Base-by-base conservation (phyloP, 37 sponge, comb jelly and placozoan genomes). In the Halisarca cf. caerulea region DNA sequence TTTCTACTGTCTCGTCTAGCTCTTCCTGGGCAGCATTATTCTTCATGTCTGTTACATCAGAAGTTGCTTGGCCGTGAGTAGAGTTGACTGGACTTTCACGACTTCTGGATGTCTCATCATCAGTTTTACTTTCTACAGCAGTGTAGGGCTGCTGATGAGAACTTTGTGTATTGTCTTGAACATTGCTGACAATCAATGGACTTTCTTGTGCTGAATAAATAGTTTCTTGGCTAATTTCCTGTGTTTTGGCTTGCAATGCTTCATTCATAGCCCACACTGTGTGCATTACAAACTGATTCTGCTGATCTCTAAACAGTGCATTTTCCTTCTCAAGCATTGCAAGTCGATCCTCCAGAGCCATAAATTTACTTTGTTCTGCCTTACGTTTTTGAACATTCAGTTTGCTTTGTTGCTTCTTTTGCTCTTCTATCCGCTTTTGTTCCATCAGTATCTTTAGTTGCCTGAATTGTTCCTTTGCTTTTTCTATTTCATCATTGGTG, bases 31-130 rank as follows among this genome's bases (percentile, higher is more conserved):
- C 33, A 2, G 21, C 23, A 3, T 78, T 25, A 38, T 3, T 47
- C 53, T 73, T 18, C 14, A 32, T 14, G 5, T 82, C 82, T 80
- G 54, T 27, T 34, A 43, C 59, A 75, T 62, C 25, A 80, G 80
- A 17, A 54, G 41, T 40, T 17, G 32, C 74, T 78, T 82, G 59
- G 21, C 43, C 14, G 27, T 39, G 18, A 38, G 38, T 37, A 41
- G 36, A 21, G 75, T 23, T 5, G 3, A 37, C 28, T n/a, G 51
- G 11, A 25, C 51, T 36, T 39, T 43, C 58, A n/a, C n/a, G n/a
- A 79, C 43, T 35, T n/a, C 7, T 21, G 5, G 5, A 33, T 30
- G 36, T 74, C 17, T 43, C 78, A 74, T n/a, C 30, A 7, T 4
- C 64, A 62, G 30, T 20, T 15, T 62, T 4, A 7, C 30, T 28